phyloP scores from a whole-genome alignment of 2,797 vertebrate species.

The Corythornis leucogaster region DNA sequence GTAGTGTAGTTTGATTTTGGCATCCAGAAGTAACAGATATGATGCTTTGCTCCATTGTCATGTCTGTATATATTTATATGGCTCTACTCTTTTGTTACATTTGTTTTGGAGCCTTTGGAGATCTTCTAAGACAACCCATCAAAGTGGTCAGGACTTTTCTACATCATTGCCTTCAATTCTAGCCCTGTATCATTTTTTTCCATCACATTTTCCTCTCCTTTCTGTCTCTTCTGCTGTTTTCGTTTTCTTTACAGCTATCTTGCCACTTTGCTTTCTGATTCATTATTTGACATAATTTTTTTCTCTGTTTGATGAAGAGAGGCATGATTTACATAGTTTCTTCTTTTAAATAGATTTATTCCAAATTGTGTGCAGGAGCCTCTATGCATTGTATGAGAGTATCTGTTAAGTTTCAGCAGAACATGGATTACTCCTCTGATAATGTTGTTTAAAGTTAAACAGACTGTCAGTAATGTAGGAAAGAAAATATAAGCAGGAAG shows the following conservation, averaged over 20 bases:
- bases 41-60: neutral
- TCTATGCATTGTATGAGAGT: neutral
- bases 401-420: neutral
- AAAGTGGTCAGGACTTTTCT: constrained; percentile 53
- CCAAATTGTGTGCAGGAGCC: neutral
- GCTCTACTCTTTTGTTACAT: neutral
- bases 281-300: neutral
- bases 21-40: neutral
- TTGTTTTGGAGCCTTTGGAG: constrained; percentile 3
- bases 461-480: neutral
- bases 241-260: neutral
- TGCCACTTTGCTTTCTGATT: constrained; percentile 8
- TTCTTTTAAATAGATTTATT: neutral
- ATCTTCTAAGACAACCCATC: constrained; percentile 3
- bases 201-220: neutral
- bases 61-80: neutral
- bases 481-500: neutral
- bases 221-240: neutral
- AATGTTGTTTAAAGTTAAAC: neutral
- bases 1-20: neutral
- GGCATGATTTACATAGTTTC: neutral
- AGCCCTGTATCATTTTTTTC: constrained; percentile 14
- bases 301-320: neutral
- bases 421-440: neutral
- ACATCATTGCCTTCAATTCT: constrained; percentile 39